Evolutionary conservation across 1,140 invertebrate genomes (phyloP), one percentile per base, ranked within the genome.

Genomic region (Scaptodrosophila lebanonensis): DNA sequence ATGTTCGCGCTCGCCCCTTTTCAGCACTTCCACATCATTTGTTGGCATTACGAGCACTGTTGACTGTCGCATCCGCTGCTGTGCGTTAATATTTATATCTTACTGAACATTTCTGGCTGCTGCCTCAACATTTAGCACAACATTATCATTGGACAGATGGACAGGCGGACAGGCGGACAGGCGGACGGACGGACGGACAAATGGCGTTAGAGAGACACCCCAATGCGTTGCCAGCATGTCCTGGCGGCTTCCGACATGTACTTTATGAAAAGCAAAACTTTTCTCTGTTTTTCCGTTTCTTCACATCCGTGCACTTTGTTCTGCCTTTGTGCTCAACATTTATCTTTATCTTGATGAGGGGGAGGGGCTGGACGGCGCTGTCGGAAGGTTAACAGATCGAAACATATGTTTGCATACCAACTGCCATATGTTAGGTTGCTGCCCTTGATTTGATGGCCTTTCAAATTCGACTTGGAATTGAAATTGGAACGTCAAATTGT

Each of bases 11-110:
- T 40, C 38, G 6, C 17, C 11, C 29, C 12, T 13, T 29, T 44
- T 49, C 13, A 39, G 22, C 29, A 50, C 58, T 73, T 61, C 68
- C 66, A 58, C 70, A 57, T 75, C 66, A 59, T 75, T 76, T 69
- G 70, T 70, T 70, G 60, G 60, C 70, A 73, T 76, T 76, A 69
- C 71, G n/a, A n/a, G n/a, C n/a, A n/a, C n/a, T n/a, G 58, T 54
- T 54, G 54, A 38, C 54, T 76, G 71, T 70, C 70, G 52, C 66
- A 66, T 75, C 70, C 70, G 70, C 47, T n/a, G n/a, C n/a, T 30
- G 65, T 75, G 50, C 66, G 54, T 75, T 75, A 61, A 76, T 75
- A 76, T 75, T 75, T 76, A 76, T 75, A 66, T 76, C 67, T 76
- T 66, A 50, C 59, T n/a, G 63, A 69, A 52, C 51, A 71, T 50